Evolutionary conservation across 2,113 vertebrate species (phyloP).

Genomic region (Cryptoleucopteryx plumbea): DNA sequence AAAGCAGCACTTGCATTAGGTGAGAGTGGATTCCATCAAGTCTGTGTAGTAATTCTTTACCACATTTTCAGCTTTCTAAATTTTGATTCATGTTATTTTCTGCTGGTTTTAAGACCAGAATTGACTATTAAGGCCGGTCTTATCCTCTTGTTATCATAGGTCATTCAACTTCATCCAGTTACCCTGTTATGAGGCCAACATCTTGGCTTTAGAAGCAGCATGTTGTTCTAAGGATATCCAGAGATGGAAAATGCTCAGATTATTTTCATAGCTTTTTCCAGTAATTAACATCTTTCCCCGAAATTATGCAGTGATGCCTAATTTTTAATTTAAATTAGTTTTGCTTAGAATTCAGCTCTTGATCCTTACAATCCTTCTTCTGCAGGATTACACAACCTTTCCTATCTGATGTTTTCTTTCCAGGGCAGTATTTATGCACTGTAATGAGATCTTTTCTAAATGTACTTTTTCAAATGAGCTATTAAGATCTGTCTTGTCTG

Average conservation of each 20-base stretch:
- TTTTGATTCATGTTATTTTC: not conserved
- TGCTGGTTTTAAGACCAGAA: not conserved
- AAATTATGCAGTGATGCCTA: not conserved
- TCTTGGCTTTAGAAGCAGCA: not conserved
- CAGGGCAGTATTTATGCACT: not conserved
- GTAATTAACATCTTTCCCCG: not conserved
- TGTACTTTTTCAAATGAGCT: not conserved
- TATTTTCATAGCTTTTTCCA: not conserved
- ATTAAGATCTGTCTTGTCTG: not conserved
- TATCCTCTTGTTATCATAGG: not conserved
- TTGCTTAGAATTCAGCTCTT: not conserved
- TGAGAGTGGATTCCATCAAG: not conserved
- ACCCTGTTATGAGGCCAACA: not conserved
- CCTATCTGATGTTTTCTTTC: not conserved
- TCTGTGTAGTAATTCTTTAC: not conserved
- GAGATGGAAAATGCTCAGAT: not conserved
- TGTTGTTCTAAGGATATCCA: not conserved
- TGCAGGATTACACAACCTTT: not conserved
- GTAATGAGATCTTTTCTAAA: slow-evolving; percentile 3
- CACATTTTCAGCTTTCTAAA: not conserved
- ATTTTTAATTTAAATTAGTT: not conserved
- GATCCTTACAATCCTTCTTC: not conserved
- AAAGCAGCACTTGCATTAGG: not conserved
- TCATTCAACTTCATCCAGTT: not conserved
- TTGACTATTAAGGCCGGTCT: not conserved